Evolutionary conservation across 2,113 vertebrate genomes (phyloP).

Genomic region (Silurus meridionalis): DNA sequence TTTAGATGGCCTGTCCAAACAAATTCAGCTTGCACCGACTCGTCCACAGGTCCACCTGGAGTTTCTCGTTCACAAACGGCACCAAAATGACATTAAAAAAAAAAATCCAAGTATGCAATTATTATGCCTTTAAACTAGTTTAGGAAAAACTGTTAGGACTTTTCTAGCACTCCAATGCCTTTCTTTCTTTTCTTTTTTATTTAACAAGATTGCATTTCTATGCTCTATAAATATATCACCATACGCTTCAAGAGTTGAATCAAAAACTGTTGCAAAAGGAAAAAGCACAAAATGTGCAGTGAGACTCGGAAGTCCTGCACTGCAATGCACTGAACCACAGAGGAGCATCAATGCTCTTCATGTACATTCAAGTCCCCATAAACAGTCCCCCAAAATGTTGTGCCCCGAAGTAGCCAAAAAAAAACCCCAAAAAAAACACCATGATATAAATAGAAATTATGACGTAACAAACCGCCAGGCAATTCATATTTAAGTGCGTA

Average conservation of each 20-base stretch:
- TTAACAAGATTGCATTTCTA: neutral
- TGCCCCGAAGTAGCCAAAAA: neutral
- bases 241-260: neutral
- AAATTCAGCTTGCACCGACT: neutral
- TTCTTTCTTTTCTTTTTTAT: neutral
- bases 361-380: neutral
- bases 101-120: neutral
- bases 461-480: neutral
- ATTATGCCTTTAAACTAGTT: neutral
- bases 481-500: neutral
- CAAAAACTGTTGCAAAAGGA: neutral
- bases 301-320: neutral
- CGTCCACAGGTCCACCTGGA: neutral
- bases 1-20: neutral
- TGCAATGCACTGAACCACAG: neutral
- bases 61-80: neutral
- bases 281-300: neutral
- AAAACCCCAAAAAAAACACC: neutral
- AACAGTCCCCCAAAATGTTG: neutral
- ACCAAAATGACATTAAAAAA: neutral
- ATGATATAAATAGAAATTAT: neutral
- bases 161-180: neutral
- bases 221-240: neutral
- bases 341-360: neutral
- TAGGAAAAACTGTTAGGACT: neutral